phyloP scores from a whole-genome alignment of 2,888 invertebrate species.

The Hyposoter dolosus region DNA sequence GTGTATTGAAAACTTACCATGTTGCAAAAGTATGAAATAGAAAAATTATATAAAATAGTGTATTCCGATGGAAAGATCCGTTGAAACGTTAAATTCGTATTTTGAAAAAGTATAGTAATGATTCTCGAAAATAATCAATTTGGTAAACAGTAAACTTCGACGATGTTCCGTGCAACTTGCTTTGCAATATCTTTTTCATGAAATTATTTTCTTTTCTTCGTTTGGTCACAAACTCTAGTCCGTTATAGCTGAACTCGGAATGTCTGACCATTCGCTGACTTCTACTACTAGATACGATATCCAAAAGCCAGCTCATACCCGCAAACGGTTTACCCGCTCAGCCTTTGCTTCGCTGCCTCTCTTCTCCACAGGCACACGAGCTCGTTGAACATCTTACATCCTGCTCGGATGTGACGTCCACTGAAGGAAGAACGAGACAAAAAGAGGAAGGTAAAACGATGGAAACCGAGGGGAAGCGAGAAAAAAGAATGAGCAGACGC shows the following conservation, averaged over 20 bases:
- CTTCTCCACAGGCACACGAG: slow-evolving; percentile 50
- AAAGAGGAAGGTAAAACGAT: slow-evolving; percentile 1
- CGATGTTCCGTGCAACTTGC: not conserved
- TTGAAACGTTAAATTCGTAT: not conserved
- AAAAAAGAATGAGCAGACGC: not conserved
- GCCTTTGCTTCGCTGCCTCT: slow-evolving; percentile 24
- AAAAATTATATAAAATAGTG: not conserved
- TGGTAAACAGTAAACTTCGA: not conserved
- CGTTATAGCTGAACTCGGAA: slow-evolving; percentile 33
- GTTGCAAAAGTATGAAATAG: not conserved
- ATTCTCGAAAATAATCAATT: not conserved
- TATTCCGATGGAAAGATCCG: no score
- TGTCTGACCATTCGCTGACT: slow-evolving; percentile 57
- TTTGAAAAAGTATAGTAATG: not conserved
- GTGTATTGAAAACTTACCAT: not conserved
- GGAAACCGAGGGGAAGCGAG: not conserved
- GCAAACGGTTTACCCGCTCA: slow-evolving; percentile 25
- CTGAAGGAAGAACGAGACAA: slow-evolving; percentile 48
- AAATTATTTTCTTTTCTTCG: slow-evolving; percentile 27
- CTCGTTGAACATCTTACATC: slow-evolving; percentile 65
- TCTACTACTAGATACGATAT: slow-evolving; percentile 58
- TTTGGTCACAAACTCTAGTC: not conserved
- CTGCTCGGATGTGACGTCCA: slow-evolving; percentile 72
- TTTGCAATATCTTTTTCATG: not conserved
- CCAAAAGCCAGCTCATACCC: slow-evolving; percentile 60